Base-by-base conservation (phyloP, 2,797 vertebrate genomes). In the Hippocampus kuda region DNA sequence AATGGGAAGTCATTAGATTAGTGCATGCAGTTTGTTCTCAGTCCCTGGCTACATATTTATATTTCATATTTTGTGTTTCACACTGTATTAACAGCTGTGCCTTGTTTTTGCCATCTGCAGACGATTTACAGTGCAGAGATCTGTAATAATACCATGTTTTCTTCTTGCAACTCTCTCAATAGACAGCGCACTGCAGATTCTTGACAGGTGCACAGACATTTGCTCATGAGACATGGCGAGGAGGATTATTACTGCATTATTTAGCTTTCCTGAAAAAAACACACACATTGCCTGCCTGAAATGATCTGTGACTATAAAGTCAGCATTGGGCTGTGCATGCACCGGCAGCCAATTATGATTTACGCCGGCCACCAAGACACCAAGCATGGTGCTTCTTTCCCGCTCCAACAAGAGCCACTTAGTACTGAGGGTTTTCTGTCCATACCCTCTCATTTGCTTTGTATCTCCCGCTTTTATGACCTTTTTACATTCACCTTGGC, bases 91-190 rank as follows among this genome's bases (percentile, higher is more conserved):
- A 90, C 91, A 91, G 88, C 90, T 91, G 87, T 79, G 84, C 85
- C 88, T 90, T 90, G 89, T 91, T 89, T 88, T 89, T 81, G 86
- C 90, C 91, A 91, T 92, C 91, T 92, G 91, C 88, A 90, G 88
- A 88, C 85, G 83, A 89, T 91, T 89, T 90, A 34, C 59, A 89
- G 86, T 89, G 22, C 27, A 61, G 81, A 89, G 87, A 89, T 91
- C 90, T 89, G 89, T 91, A 88, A 90, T 88, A 89, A 90, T 89
- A 87, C 78, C 85, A 79, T 88, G 85, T 88, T 89, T 88, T 89
- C 83, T 80, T 80, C 86, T 86, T 80, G 85, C 86, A 79, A 86
- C 84, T 86, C 89, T 89, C 90, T 90, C 87, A 78, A 87, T 77
- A 90, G 88, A 87, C 86, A 85, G 75, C 83, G 72, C 80, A 71